phyloP scores from a whole-genome alignment of 2,797 vertebrate species.

The Lerista edwardsae region DNA sequence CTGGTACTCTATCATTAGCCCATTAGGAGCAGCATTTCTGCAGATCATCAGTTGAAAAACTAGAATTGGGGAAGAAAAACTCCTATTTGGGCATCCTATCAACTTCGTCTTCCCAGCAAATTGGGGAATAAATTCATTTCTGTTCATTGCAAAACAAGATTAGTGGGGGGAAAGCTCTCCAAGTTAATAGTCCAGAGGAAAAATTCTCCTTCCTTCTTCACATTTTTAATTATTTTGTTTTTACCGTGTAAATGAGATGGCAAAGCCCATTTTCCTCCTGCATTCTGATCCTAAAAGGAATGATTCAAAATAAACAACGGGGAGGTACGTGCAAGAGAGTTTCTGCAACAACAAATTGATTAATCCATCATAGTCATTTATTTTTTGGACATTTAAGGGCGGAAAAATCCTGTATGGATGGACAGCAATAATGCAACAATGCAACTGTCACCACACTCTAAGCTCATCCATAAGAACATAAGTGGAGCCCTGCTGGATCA shows the following conservation, averaged over 20 bases:
- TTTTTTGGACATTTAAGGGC: too few relatives aligned
- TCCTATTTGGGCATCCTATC: background rate
- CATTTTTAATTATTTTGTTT: conserved; percentile 12
- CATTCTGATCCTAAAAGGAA: too few relatives aligned
- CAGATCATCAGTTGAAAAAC: background rate
- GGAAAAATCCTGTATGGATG: too few relatives aligned
- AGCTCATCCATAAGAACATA: too few relatives aligned
- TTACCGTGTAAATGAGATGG: background rate
- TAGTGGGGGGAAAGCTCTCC: background rate
- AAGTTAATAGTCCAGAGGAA: background rate
- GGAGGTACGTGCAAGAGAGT: too few relatives aligned
- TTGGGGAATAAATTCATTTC: conserved; percentile 1
- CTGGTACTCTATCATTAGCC: background rate
- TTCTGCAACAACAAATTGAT: too few relatives aligned
- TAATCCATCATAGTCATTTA: too few relatives aligned
- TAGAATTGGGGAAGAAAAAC: background rate
- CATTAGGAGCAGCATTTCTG: background rate
- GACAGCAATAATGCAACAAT: too few relatives aligned
- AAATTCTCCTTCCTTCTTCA: background rate
- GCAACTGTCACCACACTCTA: too few relatives aligned
- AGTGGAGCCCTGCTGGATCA: too few relatives aligned
- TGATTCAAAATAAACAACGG: too few relatives aligned
- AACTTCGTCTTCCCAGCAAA: background rate
- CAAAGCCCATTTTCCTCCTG: background rate
- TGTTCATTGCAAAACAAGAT: conserved; percentile 12